Base-by-base conservation (phyloP, 2,113 vertebrate species). In the Nibea coibor region DNA sequence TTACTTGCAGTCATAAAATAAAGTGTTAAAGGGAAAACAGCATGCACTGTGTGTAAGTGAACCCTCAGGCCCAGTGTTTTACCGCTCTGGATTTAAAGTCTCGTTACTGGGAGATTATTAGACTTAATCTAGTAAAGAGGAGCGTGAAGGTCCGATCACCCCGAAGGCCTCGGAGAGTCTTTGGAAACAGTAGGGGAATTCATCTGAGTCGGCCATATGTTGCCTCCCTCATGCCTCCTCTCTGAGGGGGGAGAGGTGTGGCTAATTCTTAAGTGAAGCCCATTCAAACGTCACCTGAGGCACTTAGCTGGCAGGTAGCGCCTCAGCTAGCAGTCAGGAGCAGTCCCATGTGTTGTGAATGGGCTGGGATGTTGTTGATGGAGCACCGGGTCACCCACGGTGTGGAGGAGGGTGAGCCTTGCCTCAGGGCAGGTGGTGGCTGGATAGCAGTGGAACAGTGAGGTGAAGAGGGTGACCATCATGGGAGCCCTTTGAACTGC, bases 91-190 rank as follows among this genome's bases (percentile, higher is more conserved):
- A 89, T 92, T 92, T 89, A 87, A 93, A 87, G 91, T 92, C 95
- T 95, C 88, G 89, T 96, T 94, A 95, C 91, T 93, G 86, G 53
- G 85, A 94, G 92, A 94, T 94, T 94, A 95, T 95, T 93, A 90
- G 89, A 87, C 87, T 93, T 95, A 95, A 95, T 95, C 94, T 93
- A 90, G 87, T 92, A 91, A 93, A 92, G 92, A 82, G 70, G 81
- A 93, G 93, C 91, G 75, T 91, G 91, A 93, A 87, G 81, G 51
- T 65, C 59, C 75, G 78, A 91, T 93, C 85, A 67, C 91, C 94
- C 94, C 50, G 82, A 74, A 93, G 94, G 90, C 91, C 77, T 84
- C 72, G 69, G 74, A 59, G 82, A 66, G 78, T 70, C 61, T 77
- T 80, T 75, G 79, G 74, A 89, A 92, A 92, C 92, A 94, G 93